These are phyloP conservation scores for Rhinolophus sinicus DNA, from an alignment of 2,113 vertebrate genomes.

Conservation along the genomic window DNA sequence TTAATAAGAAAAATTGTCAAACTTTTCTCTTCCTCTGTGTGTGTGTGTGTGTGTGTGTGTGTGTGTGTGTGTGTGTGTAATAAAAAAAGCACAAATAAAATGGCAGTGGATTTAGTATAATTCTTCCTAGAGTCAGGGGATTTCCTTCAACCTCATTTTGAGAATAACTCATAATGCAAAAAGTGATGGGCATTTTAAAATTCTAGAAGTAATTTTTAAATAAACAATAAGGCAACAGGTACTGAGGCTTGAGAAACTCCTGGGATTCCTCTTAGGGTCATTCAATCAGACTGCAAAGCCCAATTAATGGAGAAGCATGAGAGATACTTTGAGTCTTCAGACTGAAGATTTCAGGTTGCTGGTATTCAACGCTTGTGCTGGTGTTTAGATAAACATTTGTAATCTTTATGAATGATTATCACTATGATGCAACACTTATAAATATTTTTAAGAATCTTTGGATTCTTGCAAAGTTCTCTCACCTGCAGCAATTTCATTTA, in stretches of 20 bases:
- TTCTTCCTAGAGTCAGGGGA: neutral
- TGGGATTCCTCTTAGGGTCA: neutral
- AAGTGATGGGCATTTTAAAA: neutral
- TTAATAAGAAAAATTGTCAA: neutral
- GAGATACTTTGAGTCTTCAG: neutral
- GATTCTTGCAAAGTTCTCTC: neutral
- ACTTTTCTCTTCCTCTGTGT: neutral
- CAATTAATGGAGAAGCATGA: neutral
- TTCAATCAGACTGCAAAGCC: neutral
- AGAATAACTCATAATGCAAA: neutral
- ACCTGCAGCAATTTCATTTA: neutral
- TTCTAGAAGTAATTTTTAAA: conserved; percentile 3
- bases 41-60: too few species aligned
- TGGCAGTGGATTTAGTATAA: neutral
- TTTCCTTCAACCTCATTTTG: neutral
- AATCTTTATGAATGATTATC: neutral
- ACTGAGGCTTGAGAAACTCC: neutral
- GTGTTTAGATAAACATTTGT: neutral
- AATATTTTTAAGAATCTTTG: neutral
- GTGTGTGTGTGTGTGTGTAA: neutral
- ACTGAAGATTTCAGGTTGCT: neutral
- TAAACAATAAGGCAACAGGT: neutral
- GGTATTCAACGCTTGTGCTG: neutral
- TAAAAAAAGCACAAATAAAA: neutral
- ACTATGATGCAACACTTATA: neutral